Evolutionary conservation across 2,797 vertebrate genomes (phyloP).

Genomic region (Rhyacichthys aspro): DNA sequence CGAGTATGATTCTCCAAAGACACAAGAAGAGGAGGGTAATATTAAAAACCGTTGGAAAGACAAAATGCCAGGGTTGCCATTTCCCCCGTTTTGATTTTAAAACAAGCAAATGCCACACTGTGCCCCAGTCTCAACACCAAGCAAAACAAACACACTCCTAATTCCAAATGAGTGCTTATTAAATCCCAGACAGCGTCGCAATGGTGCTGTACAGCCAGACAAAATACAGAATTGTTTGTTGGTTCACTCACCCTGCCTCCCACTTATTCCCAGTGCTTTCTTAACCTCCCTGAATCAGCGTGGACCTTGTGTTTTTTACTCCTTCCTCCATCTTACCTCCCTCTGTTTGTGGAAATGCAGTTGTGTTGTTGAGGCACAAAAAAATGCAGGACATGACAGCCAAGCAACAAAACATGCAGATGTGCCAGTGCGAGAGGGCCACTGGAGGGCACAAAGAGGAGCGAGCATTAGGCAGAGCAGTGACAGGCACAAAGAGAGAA

Average conservation of each 20-base stretch:
- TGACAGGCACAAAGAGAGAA: conserved; percentile 65
- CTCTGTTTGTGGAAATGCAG: conserved; percentile 53
- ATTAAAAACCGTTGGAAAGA: conserved; percentile 4
- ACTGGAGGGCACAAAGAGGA: conserved; percentile 62
- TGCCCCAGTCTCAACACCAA: conserved; percentile 51
- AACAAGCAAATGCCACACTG: conserved; percentile 52
- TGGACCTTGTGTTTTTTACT: conserved; percentile 49
- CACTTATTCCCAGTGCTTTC: conserved; percentile 69
- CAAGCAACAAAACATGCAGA: conserved; percentile 62
- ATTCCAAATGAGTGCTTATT: conserved; percentile 77
- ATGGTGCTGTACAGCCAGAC: conserved; percentile 66
- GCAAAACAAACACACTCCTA: conserved; percentile 72
- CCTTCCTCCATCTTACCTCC: conserved; percentile 40
- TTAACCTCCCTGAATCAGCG: conserved; percentile 69
- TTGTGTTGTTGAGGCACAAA: conserved; percentile 63
- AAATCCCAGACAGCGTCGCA: conserved; percentile 73
- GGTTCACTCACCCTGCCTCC: conserved; percentile 71
- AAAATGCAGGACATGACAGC: conserved; percentile 66
- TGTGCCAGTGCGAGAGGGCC: conserved; percentile 65
- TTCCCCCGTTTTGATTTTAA: conserved; percentile 53
- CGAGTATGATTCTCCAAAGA: conserved; percentile 4
- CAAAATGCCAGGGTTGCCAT: conserved; percentile 50
- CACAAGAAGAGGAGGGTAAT: neutral
- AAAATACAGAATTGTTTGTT: conserved; percentile 80
- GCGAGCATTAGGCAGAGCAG: conserved; percentile 57